phyloP scores from a whole-genome alignment of 2,113 vertebrate species.

The Azemiops feae region DNA sequence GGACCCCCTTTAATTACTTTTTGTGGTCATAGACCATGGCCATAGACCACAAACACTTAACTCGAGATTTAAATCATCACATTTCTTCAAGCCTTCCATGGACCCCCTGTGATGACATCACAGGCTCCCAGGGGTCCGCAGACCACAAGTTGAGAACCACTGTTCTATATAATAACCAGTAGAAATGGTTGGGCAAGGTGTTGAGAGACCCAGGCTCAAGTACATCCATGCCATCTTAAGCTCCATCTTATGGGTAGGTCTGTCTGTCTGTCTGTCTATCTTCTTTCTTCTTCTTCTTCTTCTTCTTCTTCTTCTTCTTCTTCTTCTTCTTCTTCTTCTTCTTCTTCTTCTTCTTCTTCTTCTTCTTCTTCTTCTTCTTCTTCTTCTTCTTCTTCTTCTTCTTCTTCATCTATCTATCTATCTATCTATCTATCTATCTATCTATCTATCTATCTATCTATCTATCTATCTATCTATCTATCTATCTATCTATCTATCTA shows the following conservation, averaged over 20 bases:
- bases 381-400: no score
- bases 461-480: no score
- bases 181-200: neutral
- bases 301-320: no score
- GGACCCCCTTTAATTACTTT: neutral
- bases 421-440: no score
- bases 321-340: no score
- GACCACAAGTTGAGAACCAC: neutral
- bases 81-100: neutral
- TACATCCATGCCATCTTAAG: neutral
- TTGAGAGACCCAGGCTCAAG: neutral
- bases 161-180: neutral
- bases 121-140: fast-evolving
- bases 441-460: no score
- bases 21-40: neutral
- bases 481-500: no score
- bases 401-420: no score
- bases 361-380: no score
- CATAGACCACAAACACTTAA: neutral
- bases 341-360: no score
- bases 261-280: neutral
- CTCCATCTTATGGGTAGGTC: no score
- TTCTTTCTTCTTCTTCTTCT: no score
- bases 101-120: neutral
- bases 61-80: neutral